Base-by-base conservation (phyloP, 2,888 invertebrate species). In the Caenorhabditis macrosperma region DNA sequence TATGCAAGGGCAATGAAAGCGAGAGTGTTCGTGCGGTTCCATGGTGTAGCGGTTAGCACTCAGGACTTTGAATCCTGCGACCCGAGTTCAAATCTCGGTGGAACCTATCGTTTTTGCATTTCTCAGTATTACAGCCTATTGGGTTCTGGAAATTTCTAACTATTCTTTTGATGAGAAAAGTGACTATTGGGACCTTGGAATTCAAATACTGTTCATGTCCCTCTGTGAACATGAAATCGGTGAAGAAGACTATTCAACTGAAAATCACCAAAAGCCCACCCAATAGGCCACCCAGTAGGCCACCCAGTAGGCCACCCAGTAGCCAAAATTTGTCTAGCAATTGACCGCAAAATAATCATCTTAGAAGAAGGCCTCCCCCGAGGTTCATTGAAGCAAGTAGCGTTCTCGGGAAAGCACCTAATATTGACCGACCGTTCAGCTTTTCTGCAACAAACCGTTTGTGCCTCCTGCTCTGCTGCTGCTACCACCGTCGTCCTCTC, bases 41-140 rank as follows among this genome's bases (percentile, higher is more conserved):
- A 81, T 85, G 85, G 85, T 85, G 85, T 85, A 85, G 83, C 81
- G 83, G 83, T 85, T 85, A 85, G 83, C 85, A 85, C 85, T 82
- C 82, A 82, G 83, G 85, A 83, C 85, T 85, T 78, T 83, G 82
- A 83, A 83, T 83, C 85, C 85, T 82, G 85, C 82, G 83, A 85
- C 83, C 72, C 78, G 83, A 83, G 85, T 83, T 85, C 85, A 74
- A 83, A 83, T 85, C 85, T 85, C 85, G 85, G 82, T 82, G 85
- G 83, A 75, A 85, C 85, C 85, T 85, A 72, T 55, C 67, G 28
- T 64, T 69, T 77, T 77, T 48, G n/a, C 38, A 15, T 33, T 54
- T 67, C 24, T 1, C 4, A 15, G 15, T 30, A n/a, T n/a, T n/a
- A n/a, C n/a, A n/a, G n/a, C n/a, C n/a, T n/a, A n/a, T 26, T 30